Percentiles rank a stretch among this genome's conserved stretches.
Conservation (phyloP, 1,140 invertebrate genomes). For the Drosophila arawakana region DNA sequence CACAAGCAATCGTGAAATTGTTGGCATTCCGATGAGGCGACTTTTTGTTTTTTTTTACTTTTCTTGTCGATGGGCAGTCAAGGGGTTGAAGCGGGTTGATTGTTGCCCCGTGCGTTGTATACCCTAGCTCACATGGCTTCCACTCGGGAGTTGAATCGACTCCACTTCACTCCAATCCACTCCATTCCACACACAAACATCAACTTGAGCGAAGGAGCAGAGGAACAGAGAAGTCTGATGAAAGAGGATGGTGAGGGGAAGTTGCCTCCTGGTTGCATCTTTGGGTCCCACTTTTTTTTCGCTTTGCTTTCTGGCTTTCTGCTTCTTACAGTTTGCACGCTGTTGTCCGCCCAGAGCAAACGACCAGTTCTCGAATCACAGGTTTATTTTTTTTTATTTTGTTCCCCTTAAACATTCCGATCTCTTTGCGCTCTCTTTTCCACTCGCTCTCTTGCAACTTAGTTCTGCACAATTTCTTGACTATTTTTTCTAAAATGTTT, state of each 20-base stretch:
- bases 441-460: constrained; percentile 9
- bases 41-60: constrained; percentile 26
- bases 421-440: constrained; percentile 34
- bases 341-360: constrained; percentile 59
- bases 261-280: constrained; percentile 66
- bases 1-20: constrained; percentile 81
- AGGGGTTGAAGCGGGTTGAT: constrained; percentile 1
- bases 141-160: constrained; percentile 27
- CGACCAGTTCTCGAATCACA: constrained; percentile 73
- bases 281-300: constrained; percentile 71
- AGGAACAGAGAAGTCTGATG: background rate
- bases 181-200: constrained; percentile 17
- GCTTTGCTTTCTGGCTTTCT: constrained; percentile 9
- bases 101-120: constrained; percentile 6
- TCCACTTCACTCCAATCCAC: constrained; percentile 5
- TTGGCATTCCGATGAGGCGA: constrained; percentile 71
- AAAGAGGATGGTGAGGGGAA: constrained; percentile 17
- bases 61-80: constrained; percentile 58
- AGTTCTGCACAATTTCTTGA: constrained; percentile 55
- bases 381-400: constrained; percentile 54
- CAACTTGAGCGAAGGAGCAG: constrained; percentile 19
- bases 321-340: constrained; percentile 18
- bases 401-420: constrained; percentile 48
- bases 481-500: constrained; percentile 73
- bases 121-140: constrained; percentile 21